Conservation (phyloP, 2,888 invertebrate genomes). For the Fragum fragum region DNA sequence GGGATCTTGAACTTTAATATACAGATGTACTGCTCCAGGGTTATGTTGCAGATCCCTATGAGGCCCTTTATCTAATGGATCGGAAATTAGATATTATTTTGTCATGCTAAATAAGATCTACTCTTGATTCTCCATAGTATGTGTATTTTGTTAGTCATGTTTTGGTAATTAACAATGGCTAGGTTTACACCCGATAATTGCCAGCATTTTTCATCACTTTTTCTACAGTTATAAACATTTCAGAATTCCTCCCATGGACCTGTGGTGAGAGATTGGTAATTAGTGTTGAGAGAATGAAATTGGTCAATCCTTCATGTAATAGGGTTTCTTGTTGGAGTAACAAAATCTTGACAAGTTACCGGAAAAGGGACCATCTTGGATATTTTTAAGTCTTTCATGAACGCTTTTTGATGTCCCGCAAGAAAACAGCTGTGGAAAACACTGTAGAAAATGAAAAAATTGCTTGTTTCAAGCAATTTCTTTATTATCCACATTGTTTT, state of each 20-base stretch:
- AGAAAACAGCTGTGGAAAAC: no score
- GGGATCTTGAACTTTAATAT: no score
- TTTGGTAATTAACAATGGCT: conserved; percentile 25
- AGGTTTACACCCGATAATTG: not conserved
- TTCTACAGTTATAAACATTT: not conserved
- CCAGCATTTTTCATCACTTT: conserved; percentile 9
- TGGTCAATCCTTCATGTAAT: not conserved
- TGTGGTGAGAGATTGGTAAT: not conserved
- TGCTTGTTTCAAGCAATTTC: no score
- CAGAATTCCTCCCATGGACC: not conserved
- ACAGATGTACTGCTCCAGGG: no score
- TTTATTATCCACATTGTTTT: no score
- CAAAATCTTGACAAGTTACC: no score
- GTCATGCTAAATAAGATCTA: not conserved
- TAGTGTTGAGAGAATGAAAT: not conserved
- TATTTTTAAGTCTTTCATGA: no score
- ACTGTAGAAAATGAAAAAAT: no score
- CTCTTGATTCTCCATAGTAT: not conserved
- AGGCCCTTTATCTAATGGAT: not conserved
- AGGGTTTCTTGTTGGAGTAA: no score
- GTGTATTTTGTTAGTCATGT: not conserved
- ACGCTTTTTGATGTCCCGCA: no score
- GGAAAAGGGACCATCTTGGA: no score
- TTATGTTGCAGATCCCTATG: no score
- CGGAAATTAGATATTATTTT: not conserved